Evolutionary conservation across 1,140 invertebrate genomes (phyloP), one percentile per base, ranked within the genome.

Genomic region (Hestina assimilis): DNA sequence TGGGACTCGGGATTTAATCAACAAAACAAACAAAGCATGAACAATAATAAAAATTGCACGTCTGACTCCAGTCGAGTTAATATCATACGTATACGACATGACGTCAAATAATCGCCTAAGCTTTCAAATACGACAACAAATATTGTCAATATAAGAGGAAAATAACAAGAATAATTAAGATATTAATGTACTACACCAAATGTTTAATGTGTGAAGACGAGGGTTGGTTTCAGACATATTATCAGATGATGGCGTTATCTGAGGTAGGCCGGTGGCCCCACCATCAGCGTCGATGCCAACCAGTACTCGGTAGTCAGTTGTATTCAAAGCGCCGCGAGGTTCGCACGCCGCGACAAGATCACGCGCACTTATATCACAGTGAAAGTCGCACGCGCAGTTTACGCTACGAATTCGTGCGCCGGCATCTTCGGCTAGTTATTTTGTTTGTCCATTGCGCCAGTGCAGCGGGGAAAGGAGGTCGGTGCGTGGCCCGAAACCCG

Each of bases 381-480:
- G 80, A 85, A 85, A 87, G 84, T 87, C 76, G 69, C 72, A 75
- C 75, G 73, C 83, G 79, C 80, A 82, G 62, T 75, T 77, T 80
- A 69, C 71, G 79, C 69, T 79, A 80, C 76, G 70, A 76, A 75
- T 81, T 79, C 72, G 81, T 84, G 70, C 66, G 72, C 63, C 81
- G 66, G 72, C 74, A 68, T 83, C 81, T 80, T 79, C 77, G 72
- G 80, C 75, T 81, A 83, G 80, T 82, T 83, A 76, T 83, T 85
- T 77, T 80, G 72, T 85, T 84, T 83, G 72, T 77, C 70, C 70
- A 68, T 87, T 87, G 84, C 84, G 84, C 81, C 83, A 85, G 84
- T 84, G 79, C 82, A 83, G 61, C 75, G 59, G 80, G 62, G 82
- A 87, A 87, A 87, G 84, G 84, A 87, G 84, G 84, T 85, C 81